Evolutionary conservation across 1,140 invertebrate species (phyloP), one percentile per base, ranked within the genome.

Genomic region (Drosophila leontia): DNA sequence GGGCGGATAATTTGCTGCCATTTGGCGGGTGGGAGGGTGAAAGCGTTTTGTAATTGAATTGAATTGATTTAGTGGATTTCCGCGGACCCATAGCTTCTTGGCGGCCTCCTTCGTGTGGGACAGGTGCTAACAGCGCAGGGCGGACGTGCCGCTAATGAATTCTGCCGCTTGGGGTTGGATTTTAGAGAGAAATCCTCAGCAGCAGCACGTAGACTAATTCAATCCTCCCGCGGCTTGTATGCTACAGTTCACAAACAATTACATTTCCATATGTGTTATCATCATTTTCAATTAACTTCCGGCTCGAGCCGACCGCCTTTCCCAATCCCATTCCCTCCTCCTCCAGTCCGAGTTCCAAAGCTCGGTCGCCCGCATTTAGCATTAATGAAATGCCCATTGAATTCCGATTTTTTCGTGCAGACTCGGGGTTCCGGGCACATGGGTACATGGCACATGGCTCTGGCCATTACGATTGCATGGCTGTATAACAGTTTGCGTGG

Each of bases 11-110:
- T 78, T 81, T 83, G 83, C 17, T 56, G 45, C 35, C 12, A 11
- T 39, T 23, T 32, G 39, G 34, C 11, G 17, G 32, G 44, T 11
- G n/a, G 23, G 19, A 8, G 19, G 9, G 37, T 19, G 55, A n/a
- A 61, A 45, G 47, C 58, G 58, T 64, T 83, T 88, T 85, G 61
- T 90, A 90, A 90, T 88, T 88, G 74, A 88, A 90, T 90, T 81
- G 85, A 78, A 85, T 88, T 88, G 86, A 82, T 85, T 90, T 90
- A 85, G 86, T 76, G 85, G 67, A 68, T 70, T 85, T 78, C 60
- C 42, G 44, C 69, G 60, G 41, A 63, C 41, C 39, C 50, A 19
- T 12, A 34, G 17, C 50, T 26, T 53, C 69, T 62, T 74, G 47
- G 9, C 41, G 13, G 50, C 32, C 78, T 47, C 48, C 57, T 47